Base-by-base conservation (phyloP, 1,140 invertebrate species). In the Drosophila ohnishii region DNA sequence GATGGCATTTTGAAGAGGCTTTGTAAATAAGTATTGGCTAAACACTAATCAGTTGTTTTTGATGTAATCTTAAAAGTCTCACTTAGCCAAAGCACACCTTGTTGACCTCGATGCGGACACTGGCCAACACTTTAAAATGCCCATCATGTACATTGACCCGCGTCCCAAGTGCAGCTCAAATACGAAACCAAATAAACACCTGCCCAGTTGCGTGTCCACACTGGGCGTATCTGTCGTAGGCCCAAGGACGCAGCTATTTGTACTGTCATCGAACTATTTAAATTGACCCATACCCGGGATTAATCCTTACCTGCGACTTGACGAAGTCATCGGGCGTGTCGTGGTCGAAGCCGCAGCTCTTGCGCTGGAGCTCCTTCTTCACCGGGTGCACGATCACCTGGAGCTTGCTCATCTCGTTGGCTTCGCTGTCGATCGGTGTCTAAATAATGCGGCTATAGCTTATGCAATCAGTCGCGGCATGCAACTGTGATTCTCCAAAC, bases 321-420 rank as follows among this genome's bases (percentile, higher is more conserved):
- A 91, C 87, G 61, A 91, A 91, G 59, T 91, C 90, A 77, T 91
- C 85, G 57, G 90, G 80, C 11, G 90, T 78, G 63, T 84, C 69
- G 58, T 91, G 90, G 59, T 91, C 84, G 28, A 91, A 91, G 8
- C 90, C 90, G 60, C 90, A 91, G 25, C 78, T 76, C 11, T 90
- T 88, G 8, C 79, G 62, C 22, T 77, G 63, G 51, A 91, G 84
- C 55, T 91, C 90, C 57, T 91, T 91, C 55, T 71, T 81, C 5
- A 91, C 87, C n/a, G 90, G 87, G 55, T 89, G 84, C 6, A 89
- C 72, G 40, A 91, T 75, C 47, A 73, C 74, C 16, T 83, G 75
- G 1, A 91, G 61, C 19, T 90, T 88, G 34, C 77, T 84, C 88
- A 90, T 90, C 39, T 75, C 59, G 28, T 6, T 60, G 50, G 34